These are phyloP conservation scores for Xanthia togata DNA, from an alignment of 2,888 invertebrate genomes.

Conservation along the genomic window DNA sequence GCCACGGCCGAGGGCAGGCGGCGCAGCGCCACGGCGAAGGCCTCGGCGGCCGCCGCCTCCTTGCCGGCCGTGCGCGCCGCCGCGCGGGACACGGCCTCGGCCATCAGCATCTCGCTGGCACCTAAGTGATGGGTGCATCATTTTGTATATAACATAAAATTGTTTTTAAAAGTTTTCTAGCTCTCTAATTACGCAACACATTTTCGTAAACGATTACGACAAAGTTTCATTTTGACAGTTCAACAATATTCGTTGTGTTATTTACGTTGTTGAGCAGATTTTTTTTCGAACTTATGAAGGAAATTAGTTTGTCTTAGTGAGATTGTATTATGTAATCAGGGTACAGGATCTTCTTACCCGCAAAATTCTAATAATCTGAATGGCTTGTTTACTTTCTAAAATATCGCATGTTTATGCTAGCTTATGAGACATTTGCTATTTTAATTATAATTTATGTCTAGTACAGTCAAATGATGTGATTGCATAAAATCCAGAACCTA, in stretches of 20 bases:
- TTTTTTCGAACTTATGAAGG: no score
- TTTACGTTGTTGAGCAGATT: no score
- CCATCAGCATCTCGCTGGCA: conserved; percentile 99
- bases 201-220: no score
- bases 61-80: conserved; percentile 98
- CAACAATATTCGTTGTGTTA: no score
- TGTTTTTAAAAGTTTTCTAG: not conserved
- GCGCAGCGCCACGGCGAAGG: conserved; percentile 96
- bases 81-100: conserved; percentile 95
- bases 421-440: no score
- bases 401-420: not conserved
- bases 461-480: no score
- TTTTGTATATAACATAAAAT: not conserved
- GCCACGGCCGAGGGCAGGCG: conserved; percentile 98
- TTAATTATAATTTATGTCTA: no score
- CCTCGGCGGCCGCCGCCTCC: conserved; percentile 99
- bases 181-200: no score
- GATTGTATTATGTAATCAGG: no score
- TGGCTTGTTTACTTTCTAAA: not conserved
- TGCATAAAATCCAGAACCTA: no score
- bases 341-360: not conserved
- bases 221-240: no score
- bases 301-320: no score
- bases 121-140: conserved; percentile 79
- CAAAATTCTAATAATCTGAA: not conserved